A percentile compares a stretch with the other conserved stretches of the same genome.
phyloP scores from a whole-genome alignment of 2,888 invertebrate species.

The Tenthredo mesomela region DNA sequence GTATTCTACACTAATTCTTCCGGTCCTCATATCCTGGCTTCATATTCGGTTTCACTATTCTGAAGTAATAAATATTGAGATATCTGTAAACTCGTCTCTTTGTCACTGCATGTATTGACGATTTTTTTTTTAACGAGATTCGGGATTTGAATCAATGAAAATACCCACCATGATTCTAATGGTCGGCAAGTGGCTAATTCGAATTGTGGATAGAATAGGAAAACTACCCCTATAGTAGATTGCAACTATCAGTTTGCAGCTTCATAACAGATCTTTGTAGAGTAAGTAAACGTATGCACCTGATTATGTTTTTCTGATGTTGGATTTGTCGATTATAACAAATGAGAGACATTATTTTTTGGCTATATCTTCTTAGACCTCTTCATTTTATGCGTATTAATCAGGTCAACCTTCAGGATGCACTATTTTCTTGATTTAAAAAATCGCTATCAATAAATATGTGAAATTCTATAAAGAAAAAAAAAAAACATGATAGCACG shows the following conservation, averaged over 20 bases:
- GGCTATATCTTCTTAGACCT: neutral
- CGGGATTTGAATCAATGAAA: neutral
- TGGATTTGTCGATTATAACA: neutral
- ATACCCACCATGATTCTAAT: neutral
- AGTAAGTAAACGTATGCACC: neutral
- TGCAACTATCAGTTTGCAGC: neutral
- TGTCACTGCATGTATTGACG: neutral
- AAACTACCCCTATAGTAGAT: neutral
- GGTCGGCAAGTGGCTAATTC: neutral
- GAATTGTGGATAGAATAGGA: neutral
- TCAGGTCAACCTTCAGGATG: too few relatives aligned
- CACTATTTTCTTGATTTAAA: too few relatives aligned
- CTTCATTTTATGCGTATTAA: too few relatives aligned
- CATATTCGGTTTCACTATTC: neutral
- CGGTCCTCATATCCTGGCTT: neutral
- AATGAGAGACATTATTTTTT: neutral
- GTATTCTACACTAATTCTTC: neutral
- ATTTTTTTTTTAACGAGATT: neutral
- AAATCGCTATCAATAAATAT: too few relatives aligned
- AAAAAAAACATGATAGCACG: too few relatives aligned
- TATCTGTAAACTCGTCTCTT: neutral
- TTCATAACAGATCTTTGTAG: neutral
- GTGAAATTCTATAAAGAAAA: too few relatives aligned
- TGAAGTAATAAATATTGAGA: neutral
- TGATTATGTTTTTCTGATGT: conserved; percentile 9